phyloP scores from a whole-genome alignment of 2,797 vertebrate species.

The Hippoglossus hippoglossus region DNA sequence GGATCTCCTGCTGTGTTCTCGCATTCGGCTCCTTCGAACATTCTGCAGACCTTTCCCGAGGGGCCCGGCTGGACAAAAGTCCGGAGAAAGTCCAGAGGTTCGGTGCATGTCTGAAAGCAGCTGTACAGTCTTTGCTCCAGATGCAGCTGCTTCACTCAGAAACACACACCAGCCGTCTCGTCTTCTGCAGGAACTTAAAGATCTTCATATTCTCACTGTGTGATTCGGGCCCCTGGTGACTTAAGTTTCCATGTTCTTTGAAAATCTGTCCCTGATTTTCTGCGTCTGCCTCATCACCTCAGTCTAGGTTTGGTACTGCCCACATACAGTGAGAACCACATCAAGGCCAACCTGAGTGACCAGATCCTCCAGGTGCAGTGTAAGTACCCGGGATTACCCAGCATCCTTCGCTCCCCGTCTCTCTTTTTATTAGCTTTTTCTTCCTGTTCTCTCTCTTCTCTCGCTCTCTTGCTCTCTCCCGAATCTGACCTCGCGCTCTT shows the following conservation, averaged over 20 bases:
- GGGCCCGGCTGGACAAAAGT: too few species aligned
- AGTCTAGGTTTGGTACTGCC: conserved; percentile 97
- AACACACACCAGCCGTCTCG: too few species aligned
- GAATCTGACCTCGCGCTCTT: conserved; percentile 61
- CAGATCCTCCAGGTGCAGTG: conserved; percentile 99
- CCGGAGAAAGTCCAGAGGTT: too few species aligned
- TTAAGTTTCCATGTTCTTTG: background rate
- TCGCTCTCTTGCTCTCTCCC: conserved; percentile 36
- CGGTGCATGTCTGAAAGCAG: too few species aligned
- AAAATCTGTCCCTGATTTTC: conserved; percentile 31
- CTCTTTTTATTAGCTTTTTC: conserved; percentile 34
- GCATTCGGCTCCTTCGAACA: background rate
- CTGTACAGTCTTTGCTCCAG: too few species aligned
- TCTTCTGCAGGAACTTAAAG: too few species aligned
- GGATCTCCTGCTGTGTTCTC: background rate
- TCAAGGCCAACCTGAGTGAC: conserved; percentile 98
- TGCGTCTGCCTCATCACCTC: conserved; percentile 58
- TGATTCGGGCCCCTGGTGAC: too few species aligned
- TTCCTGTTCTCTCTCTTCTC: conserved; percentile 7
- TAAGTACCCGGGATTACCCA: conserved; percentile 89
- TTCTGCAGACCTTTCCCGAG: too few species aligned
- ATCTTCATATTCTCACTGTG: too few species aligned
- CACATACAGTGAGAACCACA: conserved; percentile 96
- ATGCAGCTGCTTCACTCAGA: too few species aligned
- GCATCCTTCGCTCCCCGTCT: conserved; percentile 62